These are phyloP conservation scores for Aviceda subcristata DNA, from an alignment of 2,113 vertebrate genomes.

Conservation along the genomic window DNA sequence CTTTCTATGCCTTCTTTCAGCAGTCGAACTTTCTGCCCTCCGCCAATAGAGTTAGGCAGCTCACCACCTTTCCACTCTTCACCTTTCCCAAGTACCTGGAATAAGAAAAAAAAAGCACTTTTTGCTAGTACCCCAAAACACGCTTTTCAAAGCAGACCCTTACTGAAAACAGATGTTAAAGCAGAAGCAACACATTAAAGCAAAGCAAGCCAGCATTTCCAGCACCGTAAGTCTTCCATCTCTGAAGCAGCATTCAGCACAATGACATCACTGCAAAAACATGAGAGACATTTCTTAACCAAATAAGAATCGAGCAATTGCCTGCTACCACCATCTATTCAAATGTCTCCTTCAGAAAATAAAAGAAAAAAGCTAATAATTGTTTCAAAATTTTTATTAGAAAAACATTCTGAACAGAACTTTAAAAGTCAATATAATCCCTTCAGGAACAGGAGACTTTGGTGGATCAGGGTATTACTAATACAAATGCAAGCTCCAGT, in stretches of 20 bases:
- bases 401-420: background rate
- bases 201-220: slow-evolving; percentile 24
- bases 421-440: background rate
- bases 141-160: background rate
- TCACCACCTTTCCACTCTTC: slow-evolving; percentile 91
- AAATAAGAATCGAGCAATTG: slow-evolving; percentile 24
- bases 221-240: slow-evolving; percentile 11
- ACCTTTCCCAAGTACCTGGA: slow-evolving; percentile 89
- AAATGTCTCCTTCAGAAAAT: background rate
- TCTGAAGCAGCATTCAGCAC: slow-evolving; percentile 29
- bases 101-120: background rate
- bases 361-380: background rate
- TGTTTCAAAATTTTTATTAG: background rate
- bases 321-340: background rate
- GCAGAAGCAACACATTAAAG: slow-evolving; percentile 6
- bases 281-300: slow-evolving; percentile 32
- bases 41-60: slow-evolving; percentile 86
- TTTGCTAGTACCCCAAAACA: background rate
- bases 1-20: slow-evolving; percentile 86
- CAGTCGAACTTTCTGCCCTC: slow-evolving; percentile 94
- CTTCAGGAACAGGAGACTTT: background rate
- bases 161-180: slow-evolving; percentile 35
- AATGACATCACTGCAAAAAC: slow-evolving; percentile 49
- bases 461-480: background rate
- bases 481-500: background rate